These are phyloP conservation scores for Exaiptasia diaphana DNA, from an alignment of 64 coral and sea anemone species.

Conservation along the genomic window DNA sequence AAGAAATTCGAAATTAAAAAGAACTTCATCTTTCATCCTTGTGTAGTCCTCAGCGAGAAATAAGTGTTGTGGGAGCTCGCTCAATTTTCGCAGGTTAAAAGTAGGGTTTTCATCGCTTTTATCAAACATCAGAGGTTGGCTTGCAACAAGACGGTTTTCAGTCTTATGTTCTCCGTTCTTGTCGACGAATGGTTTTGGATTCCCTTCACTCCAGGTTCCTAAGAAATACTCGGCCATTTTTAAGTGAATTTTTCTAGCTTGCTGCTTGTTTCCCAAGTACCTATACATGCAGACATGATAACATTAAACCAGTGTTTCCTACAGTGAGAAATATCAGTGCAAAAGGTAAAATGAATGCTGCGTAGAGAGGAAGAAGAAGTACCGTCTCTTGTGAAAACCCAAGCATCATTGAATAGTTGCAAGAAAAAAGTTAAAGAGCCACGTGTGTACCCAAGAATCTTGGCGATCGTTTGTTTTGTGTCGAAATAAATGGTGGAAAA, in stretches of 20 bases:
- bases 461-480: too few relatives aligned
- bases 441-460: too few relatives aligned
- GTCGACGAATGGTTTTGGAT: constrained; percentile 8
- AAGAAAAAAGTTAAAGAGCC: too few relatives aligned
- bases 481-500: too few relatives aligned
- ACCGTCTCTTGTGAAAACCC: too few relatives aligned
- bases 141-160: constrained; percentile 17
- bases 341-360: too few relatives aligned
- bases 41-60: background rate
- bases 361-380: too few relatives aligned
- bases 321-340: too few relatives aligned
- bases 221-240: constrained; percentile 33
- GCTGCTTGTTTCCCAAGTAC: constrained; percentile 8
- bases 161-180: background rate
- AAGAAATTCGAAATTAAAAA: constrained; percentile 31
- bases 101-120: background rate
- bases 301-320: too few relatives aligned
- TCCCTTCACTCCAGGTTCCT: constrained; percentile 26
- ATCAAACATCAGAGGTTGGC: constrained; percentile 34
- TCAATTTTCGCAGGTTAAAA: constrained; percentile 29
- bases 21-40: constrained; percentile 19
- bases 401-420: too few relatives aligned
- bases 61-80: constrained; percentile 20
- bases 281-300: too few relatives aligned
- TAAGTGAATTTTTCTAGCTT: background rate